phyloP scores from a whole-genome alignment of 2,113 vertebrate species.

The Xiphophorus hellerii region DNA sequence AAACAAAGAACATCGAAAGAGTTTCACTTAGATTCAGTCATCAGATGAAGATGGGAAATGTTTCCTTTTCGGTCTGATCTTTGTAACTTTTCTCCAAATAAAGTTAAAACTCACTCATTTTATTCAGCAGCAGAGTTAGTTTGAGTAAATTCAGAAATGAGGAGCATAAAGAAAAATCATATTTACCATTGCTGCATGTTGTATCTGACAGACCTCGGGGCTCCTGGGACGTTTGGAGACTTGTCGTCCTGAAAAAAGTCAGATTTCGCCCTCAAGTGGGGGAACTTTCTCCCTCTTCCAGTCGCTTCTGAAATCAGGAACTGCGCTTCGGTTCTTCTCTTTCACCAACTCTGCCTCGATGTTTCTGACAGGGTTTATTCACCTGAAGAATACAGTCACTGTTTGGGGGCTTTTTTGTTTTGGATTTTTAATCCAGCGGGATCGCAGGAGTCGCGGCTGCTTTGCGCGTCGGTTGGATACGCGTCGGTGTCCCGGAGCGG shows the following conservation, averaged over 20 bases:
- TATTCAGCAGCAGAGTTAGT: not conserved
- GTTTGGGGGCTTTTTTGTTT: not conserved
- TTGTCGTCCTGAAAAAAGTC: conserved; percentile 75
- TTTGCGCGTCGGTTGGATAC: conserved; percentile 62
- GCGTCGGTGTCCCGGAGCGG: conserved; percentile 42
- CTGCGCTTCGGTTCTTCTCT: conserved; percentile 37
- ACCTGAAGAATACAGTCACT: not conserved
- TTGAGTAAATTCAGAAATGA: not conserved
- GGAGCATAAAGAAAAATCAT: conserved; percentile 49
- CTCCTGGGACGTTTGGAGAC: conserved; percentile 72
- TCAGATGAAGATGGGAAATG: conserved; percentile 4
- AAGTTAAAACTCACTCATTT: not conserved
- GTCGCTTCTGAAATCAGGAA: conserved; percentile 16
- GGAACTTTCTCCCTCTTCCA: conserved; percentile 76
- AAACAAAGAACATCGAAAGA: not conserved
- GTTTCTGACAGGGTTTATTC: conserved; percentile 36
- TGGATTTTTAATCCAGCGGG: conserved; percentile 9
- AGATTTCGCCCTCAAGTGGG: conserved; percentile 82
- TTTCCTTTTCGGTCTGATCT: not conserved
- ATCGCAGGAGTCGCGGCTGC: conserved; percentile 17
- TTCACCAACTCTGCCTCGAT: conserved; percentile 41
- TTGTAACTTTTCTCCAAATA: not conserved
- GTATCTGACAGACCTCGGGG: conserved; percentile 72
- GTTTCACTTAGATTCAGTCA: not conserved
- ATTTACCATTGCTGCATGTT: conserved; percentile 87